Evolutionary conservation across 2,113 vertebrate species (phyloP), one percentile per base, ranked within the genome.

Genomic region (Monopterus albus): DNA sequence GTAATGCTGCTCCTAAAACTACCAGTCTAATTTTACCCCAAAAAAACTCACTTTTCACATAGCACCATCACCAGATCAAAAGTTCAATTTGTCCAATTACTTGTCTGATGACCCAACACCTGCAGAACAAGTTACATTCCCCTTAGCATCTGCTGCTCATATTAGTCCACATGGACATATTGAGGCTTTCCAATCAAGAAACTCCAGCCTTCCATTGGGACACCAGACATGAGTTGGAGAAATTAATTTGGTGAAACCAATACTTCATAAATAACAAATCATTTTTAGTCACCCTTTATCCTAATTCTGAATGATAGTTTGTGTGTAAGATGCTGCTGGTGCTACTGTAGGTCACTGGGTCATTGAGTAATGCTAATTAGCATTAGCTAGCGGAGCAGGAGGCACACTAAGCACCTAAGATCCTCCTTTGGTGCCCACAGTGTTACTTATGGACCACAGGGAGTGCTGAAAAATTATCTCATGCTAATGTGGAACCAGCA

Each of bases 161-260:
- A n/a, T n/a, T n/a, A n/a, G n/a, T 65, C 60, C 60, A 57, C 50
- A 11, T 64, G 63, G 67, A 75, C 60, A 43, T 53, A 29, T 42
- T 20, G 18, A 58, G 75, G 60, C 63, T 64, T 66, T 63, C 67
- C 39, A 76, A 46, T 83, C 64, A 79, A 80, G 80, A 85, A 79
- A 86, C 79, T 71, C 74, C 65, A 81, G 75, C 67, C 56, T 51
- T 58, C 68, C 65, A 35, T 58, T 42, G 76, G 36, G 49, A 79
- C 33, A 29, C 28, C 36, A 60, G 79, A 65, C 59, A 78, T 67
- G 57, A 78, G 40, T 40, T 13, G 18, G 29, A 20, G 26, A 68
- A 10, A 1, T 17, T 68, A 6, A 62, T 68, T 65, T 40, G 55
- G 42, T n/a, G 17, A 10, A 31, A 73, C 25, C 60, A 47, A 38